Evolutionary conservation across 2,888 invertebrate genomes (phyloP), one percentile per base, ranked within the genome.

Genomic region (Lymantria monacha): DNA sequence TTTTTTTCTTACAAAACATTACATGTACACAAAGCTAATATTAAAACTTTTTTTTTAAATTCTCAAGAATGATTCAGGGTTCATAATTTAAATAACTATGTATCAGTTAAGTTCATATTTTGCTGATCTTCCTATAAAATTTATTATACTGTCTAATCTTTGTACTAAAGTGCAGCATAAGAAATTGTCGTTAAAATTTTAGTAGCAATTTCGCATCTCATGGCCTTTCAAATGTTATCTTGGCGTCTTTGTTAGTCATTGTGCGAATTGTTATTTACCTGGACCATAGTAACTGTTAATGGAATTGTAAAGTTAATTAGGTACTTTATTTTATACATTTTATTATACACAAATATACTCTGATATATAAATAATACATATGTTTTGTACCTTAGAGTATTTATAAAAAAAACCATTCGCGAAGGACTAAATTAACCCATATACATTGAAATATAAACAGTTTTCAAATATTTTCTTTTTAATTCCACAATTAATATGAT

Each of bases 111-210:
- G 37, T 42, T 42, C 44, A 45, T 38, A 41, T 43, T 30, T 46
- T 36, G 30, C 30, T 44, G 40, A 38, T 44, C 44, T 31, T 46
- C 48, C 36, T 46, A 31, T 53, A 48, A 55, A 53, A 47, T 55
- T 53, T 53, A 57, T 52, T 33, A 56, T 58, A 53, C 59, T 46
- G 51, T 51, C 45, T 58, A 49, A 54, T 53, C 43, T 42, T 41
- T 49, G 48, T 43, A 46, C 57, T 66, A 60, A 67, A 68, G 61
- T 63, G 42, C 41, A 22, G 64, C 70, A 67, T 66, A 61, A 58
- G 58, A 59, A 66, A 63, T 63, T 55, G 70, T 74, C 79, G 76
- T 81, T 71, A 83, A 83, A 79, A 49, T 77, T 81, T 81, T 77
- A 83, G 72, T 76, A 70, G 72, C 74, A 69, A 74, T 81, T 78